Percentiles rank a stretch among this genome's conserved stretches.
Conservation (phyloP, 2,113 vertebrate genomes). For the Eidolon helvum region DNA sequence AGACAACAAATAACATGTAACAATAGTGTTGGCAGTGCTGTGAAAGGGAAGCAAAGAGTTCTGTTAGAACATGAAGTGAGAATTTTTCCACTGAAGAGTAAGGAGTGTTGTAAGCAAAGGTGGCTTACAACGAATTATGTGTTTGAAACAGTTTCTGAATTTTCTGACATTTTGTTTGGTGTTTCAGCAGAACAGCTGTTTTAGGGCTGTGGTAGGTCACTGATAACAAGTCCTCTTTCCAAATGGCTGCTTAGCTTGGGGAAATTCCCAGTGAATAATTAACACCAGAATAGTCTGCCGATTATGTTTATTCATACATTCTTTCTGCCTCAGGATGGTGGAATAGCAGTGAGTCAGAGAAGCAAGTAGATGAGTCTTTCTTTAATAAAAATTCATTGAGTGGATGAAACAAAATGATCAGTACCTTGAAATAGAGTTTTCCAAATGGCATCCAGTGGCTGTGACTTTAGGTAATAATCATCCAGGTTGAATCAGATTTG, state of each 20-base stretch:
- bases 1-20: neutral
- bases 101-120: constrained; percentile 14
- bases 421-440: constrained; percentile 45
- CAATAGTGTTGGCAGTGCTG: neutral
- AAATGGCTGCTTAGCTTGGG: constrained; percentile 19
- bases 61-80: neutral
- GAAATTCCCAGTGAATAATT: constrained; percentile 66
- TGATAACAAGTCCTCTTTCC: constrained; percentile 18
- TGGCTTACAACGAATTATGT: constrained; percentile 13
- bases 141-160: constrained; percentile 49
- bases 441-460: constrained; percentile 9
- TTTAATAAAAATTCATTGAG: constrained; percentile 47
- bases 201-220: constrained; percentile 24
- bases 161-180: constrained; percentile 36
- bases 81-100: constrained; percentile 6
- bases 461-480: constrained; percentile 22
- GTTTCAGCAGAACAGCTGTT: constrained; percentile 51
- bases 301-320: constrained; percentile 49
- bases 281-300: constrained; percentile 13
- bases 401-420: constrained; percentile 31
- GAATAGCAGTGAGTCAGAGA: constrained; percentile 49
- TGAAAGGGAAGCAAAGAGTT: neutral
- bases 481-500: constrained; percentile 43
- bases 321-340: neutral
- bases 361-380: constrained; percentile 20